Base-by-base conservation (phyloP, 35 echinoderm and acorn worm species). In the Lytechinus pictus region DNA sequence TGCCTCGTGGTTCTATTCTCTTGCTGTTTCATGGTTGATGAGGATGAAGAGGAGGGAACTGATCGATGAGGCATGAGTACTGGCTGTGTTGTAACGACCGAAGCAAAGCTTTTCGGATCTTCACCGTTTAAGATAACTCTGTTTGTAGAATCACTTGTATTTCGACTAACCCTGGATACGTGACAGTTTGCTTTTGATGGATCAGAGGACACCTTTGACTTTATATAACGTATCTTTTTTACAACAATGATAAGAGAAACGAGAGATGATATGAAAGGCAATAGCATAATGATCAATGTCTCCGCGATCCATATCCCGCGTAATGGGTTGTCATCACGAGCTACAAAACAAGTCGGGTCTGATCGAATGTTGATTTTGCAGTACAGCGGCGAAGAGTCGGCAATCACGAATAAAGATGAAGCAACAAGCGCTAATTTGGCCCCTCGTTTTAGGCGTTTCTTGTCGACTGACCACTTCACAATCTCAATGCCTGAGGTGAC, bases 261-360 rank as follows among this genome's bases (percentile, higher is more conserved):
- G 29, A 90, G 33, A 27, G 28, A 90, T 5, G 27, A 4, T 44
- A 90, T 14, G 21, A 90, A 12, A 54, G 88, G 52, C 52, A 54
- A 44, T 14, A 44, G 52, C 16, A 90, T 21, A 28, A 90, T 52
- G 11, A 90, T 52, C 1, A 54, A 44, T 51, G 10, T 90, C 88
- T 90, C 88, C 10, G 52, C n/a, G 29, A 44, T 14, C 88, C 88
- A 90, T 90, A 90, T 0, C 8, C 9, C 52, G 1, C 8, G 52
- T 21, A 44, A 5, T 14, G 88, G 88, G 4, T 44, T 52, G 12
- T 52, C 28, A 54, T 90, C 52, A 90, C 52, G 28, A 33, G 12
- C 88, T 90, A 90, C 14, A 9, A 90, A 90, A 90, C 88, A 90
- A 90, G 88, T 90, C 10, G 88, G 88, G 27, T 90, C 28, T 8